Conservation (phyloP, 2,113 vertebrate genomes). For the Chaetodon trifascialis region DNA sequence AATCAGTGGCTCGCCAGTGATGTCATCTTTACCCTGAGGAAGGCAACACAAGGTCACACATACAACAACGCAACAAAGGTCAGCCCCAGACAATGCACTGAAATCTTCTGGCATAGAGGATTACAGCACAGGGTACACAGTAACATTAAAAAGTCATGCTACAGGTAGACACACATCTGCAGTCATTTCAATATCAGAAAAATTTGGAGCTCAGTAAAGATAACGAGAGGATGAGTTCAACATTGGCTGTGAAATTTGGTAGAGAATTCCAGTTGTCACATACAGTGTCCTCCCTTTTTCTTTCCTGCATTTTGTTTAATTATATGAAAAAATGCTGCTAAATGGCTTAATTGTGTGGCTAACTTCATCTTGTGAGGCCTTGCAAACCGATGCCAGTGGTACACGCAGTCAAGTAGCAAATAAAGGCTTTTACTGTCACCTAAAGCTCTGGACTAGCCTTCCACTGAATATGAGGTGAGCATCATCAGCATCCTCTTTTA, state of each 20-base stretch:
- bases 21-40: slow-evolving; percentile 91
- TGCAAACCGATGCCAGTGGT: background rate
- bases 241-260: background rate
- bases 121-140: background rate
- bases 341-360: too few relatives aligned
- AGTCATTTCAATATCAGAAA: background rate
- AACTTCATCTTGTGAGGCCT: too few relatives aligned
- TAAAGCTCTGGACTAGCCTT: background rate
- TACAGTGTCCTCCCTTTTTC: background rate
- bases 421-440: background rate
- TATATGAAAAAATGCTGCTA: background rate
- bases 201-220: background rate
- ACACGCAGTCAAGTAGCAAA: background rate
- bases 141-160: background rate
- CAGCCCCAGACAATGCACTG: background rate
- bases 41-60: slow-evolving; percentile 28
- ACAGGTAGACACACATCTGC: too few relatives aligned
- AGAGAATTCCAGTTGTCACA: background rate
- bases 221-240: background rate
- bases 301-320: background rate
- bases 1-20: slow-evolving; percentile 91
- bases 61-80: background rate
- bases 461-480: background rate
- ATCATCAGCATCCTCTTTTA: background rate
- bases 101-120: background rate